These are phyloP conservation scores for Sciaenops ocellatus DNA, from an alignment of 2,797 vertebrate genomes.

Conservation along the genomic window DNA sequence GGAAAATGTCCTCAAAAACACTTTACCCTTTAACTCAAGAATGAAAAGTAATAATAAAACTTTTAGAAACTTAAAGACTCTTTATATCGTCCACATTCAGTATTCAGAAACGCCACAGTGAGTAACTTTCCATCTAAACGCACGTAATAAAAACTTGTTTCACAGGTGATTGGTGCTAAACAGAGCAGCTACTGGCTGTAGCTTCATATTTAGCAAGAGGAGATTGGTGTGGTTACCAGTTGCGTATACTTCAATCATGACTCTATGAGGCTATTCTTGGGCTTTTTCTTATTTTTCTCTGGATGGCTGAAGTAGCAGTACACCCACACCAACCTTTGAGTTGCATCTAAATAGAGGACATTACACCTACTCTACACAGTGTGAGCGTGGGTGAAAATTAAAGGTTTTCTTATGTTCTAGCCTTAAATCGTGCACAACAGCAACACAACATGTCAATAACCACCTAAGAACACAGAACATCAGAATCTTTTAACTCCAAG, in stretches of 20 bases:
- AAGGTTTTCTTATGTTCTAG: constrained; percentile 46
- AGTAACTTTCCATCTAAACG: constrained; percentile 1
- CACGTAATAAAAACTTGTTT: constrained; percentile 28
- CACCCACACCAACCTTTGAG: constrained; percentile 67
- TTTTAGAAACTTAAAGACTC: constrained; percentile 21
- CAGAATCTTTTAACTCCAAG: constrained; percentile 10
- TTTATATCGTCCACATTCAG: constrained; percentile 12
- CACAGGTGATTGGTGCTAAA: constrained; percentile 34
- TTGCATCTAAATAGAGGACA: constrained; percentile 66
- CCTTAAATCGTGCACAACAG: constrained; percentile 40
- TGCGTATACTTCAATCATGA: constrained; percentile 22
- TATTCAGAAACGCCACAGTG: constrained; percentile 21
- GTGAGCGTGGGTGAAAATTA: constrained; percentile 44
- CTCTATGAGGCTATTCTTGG: constrained; percentile 46
- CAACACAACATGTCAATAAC: constrained; percentile 13
- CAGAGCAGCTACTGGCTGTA: neutral
- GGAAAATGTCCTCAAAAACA: constrained; percentile 48
- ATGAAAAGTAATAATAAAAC: constrained; percentile 35
- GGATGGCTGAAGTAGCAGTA: constrained; percentile 51
- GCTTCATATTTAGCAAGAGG: neutral
- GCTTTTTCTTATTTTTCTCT: constrained; percentile 46
- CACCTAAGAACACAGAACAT: neutral
- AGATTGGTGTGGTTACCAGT: neutral
- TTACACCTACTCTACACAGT: constrained; percentile 59
- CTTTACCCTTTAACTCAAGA: constrained; percentile 28